Evolutionary conservation across 2,797 vertebrate genomes (phyloP).

Genomic region (Adelosebastes latens): DNA sequence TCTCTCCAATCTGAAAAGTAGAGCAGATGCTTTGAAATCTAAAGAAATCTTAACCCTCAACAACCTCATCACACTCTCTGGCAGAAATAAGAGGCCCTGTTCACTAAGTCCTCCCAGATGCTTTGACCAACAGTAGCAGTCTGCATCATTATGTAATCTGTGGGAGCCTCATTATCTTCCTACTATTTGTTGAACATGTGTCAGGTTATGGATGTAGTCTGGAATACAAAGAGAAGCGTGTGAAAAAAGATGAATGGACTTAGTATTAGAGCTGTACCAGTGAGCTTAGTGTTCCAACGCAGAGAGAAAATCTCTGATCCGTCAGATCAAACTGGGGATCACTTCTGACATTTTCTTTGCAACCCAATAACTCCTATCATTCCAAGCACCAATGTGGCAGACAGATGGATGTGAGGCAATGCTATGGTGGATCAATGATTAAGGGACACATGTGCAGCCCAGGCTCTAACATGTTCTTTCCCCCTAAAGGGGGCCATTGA

Average conservation of each 20-base stretch:
- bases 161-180: constrained; percentile 31
- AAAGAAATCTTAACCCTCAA: constrained; percentile 22
- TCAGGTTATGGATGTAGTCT: constrained; percentile 17
- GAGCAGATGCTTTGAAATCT: constrained; percentile 45
- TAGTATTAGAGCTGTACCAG: neutral
- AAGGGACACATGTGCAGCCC: constrained; percentile 50
- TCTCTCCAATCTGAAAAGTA: constrained; percentile 10
- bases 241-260: neutral
- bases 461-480: constrained; percentile 54
- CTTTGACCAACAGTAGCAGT: constrained; percentile 60
- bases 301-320: constrained; percentile 28
- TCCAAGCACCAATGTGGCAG: constrained; percentile 50
- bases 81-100: constrained; percentile 13
- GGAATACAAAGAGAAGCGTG: neutral
- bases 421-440: constrained; percentile 18
- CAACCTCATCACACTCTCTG: constrained; percentile 28
- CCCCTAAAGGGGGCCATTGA: constrained; percentile 79
- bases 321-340: constrained; percentile 40
- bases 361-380: constrained; percentile 35
- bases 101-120: constrained; percentile 61
- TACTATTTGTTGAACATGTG: constrained; percentile 28
- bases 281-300: neutral
- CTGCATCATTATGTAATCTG: constrained; percentile 35
- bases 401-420: constrained; percentile 42
- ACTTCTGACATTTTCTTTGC: constrained; percentile 40